A percentile compares a stretch with the other conserved stretches of the same genome.
phyloP scores from a whole-genome alignment of 92 coral and sea anemone genomes.

The Nematostella vectensis region DNA sequence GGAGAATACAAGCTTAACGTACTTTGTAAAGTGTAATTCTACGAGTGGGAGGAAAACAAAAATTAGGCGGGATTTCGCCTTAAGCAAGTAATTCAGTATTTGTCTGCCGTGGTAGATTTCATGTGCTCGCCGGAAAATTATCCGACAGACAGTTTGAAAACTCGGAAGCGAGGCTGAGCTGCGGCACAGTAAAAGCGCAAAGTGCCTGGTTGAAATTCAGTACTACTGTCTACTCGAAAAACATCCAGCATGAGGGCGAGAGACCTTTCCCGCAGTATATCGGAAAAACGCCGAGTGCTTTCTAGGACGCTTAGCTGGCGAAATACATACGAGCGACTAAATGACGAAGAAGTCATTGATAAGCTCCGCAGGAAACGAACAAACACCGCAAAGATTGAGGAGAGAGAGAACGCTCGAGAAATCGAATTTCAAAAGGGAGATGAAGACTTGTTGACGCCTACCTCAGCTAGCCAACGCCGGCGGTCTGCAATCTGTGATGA shows the following conservation, averaged over 20 bases:
- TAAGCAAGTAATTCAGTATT: no score
- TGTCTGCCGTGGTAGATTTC: no score
- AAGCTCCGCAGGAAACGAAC: not conserved
- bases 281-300: not conserved
- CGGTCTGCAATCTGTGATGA: conserved; percentile 85
- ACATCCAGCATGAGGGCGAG: not conserved
- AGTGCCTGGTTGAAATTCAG: no score
- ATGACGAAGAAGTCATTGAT: conserved; percentile 8
- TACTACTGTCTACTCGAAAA: no score
- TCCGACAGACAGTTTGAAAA: no score
- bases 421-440: not conserved
- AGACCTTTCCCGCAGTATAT: not conserved
- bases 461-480: conserved; percentile 24
- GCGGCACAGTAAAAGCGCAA: no score
- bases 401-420: not conserved
- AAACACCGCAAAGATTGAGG: not conserved
- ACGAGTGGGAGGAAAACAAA: no score
- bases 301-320: conserved; percentile 1
- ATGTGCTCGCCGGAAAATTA: no score
- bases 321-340: conserved; percentile 1
- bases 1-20: no score
- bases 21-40: no score
- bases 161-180: no score
- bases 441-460: conserved; percentile 5
- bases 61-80: no score